These are phyloP conservation scores for Arge pagana DNA, from an alignment of 2,888 invertebrate species.

Conservation along the genomic window DNA sequence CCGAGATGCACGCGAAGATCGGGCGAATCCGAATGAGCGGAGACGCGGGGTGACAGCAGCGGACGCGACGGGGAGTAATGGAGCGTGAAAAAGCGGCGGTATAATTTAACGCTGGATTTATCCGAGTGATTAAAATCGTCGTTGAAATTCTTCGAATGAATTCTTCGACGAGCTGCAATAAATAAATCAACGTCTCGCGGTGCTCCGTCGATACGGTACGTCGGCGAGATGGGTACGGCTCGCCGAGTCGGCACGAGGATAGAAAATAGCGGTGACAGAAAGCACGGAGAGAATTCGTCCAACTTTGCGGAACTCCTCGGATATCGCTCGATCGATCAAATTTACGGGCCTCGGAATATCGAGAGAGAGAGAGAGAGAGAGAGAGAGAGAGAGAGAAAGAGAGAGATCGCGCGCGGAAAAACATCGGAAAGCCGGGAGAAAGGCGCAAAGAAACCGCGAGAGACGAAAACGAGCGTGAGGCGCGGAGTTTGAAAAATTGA, in stretches of 20 bases:
- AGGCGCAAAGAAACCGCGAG: too few species aligned
- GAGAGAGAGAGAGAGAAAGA: conserved; percentile 5
- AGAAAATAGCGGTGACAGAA: conserved; percentile 12
- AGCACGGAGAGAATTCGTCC: conserved; percentile 12
- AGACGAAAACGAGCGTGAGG: too few species aligned
- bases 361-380: background rate
- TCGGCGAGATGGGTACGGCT: conserved; percentile 11
- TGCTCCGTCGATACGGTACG: too few species aligned
- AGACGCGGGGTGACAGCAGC: conserved; percentile 1
- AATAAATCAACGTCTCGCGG: background rate
- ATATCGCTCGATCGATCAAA: conserved; percentile 17
- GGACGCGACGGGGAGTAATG: too few species aligned
- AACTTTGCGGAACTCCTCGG: conserved; percentile 7
- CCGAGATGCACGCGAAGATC: conserved; percentile 14
- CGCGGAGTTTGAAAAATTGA: too few species aligned
- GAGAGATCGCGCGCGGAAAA: conserved; percentile 17
- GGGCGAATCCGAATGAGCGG: conserved; percentile 17
- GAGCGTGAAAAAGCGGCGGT: background rate
- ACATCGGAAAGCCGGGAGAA: conserved; percentile 12
- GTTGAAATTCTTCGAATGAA: conserved; percentile 24
- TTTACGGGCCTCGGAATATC: background rate
- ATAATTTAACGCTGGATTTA: conserved; percentile 21
- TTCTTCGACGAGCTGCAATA: background rate
- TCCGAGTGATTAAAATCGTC: conserved; percentile 32
- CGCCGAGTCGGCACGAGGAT: conserved; percentile 4